A percentile compares a stretch with the other conserved stretches of the same genome.
Evolutionary conservation across 2,888 invertebrate genomes (phyloP).

Genomic region (Tipula vernalis): DNA sequence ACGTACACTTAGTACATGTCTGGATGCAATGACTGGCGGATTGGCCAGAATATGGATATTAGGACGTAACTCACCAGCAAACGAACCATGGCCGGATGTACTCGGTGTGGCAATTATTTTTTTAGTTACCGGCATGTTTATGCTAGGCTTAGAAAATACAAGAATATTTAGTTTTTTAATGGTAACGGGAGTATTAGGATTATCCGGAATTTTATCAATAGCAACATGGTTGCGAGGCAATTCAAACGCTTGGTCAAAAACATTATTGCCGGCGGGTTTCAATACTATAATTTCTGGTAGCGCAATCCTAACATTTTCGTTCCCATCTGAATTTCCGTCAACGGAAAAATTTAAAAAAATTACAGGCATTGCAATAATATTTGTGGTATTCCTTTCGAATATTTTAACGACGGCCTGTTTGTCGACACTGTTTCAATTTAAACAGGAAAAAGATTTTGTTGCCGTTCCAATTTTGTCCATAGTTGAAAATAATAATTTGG

Average conservation of each 20-base stretch:
- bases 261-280: conserved; percentile 31
- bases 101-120: conserved; percentile 42
- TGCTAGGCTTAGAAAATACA: conserved; percentile 43
- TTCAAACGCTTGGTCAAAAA: conserved; percentile 28
- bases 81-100: conserved; percentile 46
- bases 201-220: conserved; percentile 30
- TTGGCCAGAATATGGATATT: conserved; percentile 41
- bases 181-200: conserved; percentile 31
- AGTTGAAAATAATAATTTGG: conserved; percentile 41
- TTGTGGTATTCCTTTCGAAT: conserved; percentile 26
- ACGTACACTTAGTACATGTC: conserved; percentile 41
- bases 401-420: conserved; percentile 29
- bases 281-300: conserved; percentile 31
- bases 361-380: conserved; percentile 23
- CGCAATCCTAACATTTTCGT: conserved; percentile 29
- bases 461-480: conserved; percentile 37
- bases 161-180: conserved; percentile 33
- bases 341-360: conserved; percentile 25
- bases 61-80: conserved; percentile 36
- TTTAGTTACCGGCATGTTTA: conserved; percentile 41
- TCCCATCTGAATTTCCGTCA: conserved; percentile 28
- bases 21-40: conserved; percentile 44
- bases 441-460: conserved; percentile 30
- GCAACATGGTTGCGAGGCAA: conserved; percentile 30
- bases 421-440: conserved; percentile 31